Percentiles rank a stretch among this genome's conserved stretches.
Evolutionary conservation across 2,888 invertebrate genomes (phyloP).

Genomic region (Xestia xanthographa): DNA sequence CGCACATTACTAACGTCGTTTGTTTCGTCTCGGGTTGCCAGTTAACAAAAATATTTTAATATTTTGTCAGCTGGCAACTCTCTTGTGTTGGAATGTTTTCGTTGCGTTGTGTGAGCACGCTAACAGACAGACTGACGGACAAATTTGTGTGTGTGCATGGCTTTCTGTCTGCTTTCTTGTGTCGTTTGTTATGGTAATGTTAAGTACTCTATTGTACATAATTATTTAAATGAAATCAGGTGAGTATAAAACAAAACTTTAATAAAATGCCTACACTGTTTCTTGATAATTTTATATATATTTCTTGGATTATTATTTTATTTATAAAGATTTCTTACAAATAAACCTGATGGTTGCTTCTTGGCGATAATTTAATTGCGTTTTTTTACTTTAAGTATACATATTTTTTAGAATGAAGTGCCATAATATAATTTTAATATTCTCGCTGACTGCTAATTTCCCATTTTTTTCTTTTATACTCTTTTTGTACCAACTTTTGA

Average conservation of each 20-base stretch:
- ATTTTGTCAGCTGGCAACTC: constrained; percentile 52
- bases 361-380: constrained; percentile 1
- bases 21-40: constrained; percentile 52
- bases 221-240: constrained; percentile 28
- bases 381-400: neutral
- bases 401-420: neutral
- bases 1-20: constrained; percentile 62
- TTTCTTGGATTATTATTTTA: neutral
- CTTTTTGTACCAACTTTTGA: neutral
- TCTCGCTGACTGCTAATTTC: neutral
- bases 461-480: neutral
- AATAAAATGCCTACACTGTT: neutral
- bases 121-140: constrained; percentile 45
- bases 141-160: constrained; percentile 57
- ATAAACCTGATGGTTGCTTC: constrained; percentile 23
- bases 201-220: constrained; percentile 40
- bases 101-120: constrained; percentile 53
- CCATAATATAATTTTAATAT: neutral
- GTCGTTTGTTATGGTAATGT: constrained; percentile 41
- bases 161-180: constrained; percentile 59
- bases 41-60: constrained; percentile 30
- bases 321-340: neutral
- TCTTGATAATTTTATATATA: neutral
- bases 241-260: constrained; percentile 36
- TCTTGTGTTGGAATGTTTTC: constrained; percentile 51